phyloP scores from a whole-genome alignment of 1,140 invertebrate genomes.

The Holotrichia oblita region DNA sequence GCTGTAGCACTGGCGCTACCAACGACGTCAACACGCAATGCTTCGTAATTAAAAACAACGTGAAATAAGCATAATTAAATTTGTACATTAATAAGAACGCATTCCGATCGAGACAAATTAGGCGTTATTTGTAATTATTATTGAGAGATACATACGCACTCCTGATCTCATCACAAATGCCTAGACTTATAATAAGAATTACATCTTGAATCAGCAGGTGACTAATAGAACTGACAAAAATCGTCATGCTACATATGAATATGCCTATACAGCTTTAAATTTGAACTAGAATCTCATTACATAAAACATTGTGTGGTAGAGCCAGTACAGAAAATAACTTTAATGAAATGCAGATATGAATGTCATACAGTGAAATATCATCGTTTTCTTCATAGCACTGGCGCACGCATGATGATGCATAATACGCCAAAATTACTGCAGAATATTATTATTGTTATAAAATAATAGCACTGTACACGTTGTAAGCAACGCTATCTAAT shows the following conservation, averaged over 20 bases:
- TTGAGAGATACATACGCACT: neutral
- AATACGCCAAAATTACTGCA: too few relatives aligned
- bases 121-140: neutral
- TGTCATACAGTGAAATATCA: too few relatives aligned
- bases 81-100: neutral
- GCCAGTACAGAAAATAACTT: too few relatives aligned
- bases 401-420: too few relatives aligned
- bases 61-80: slow-evolving; percentile 6
- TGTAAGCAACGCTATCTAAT: too few relatives aligned
- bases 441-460: too few relatives aligned
- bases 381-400: too few relatives aligned
- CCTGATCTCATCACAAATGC: neutral
- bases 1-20: neutral
- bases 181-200: neutral
- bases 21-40: neutral
- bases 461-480: too few relatives aligned
- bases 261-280: too few relatives aligned
- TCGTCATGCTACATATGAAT: neutral
- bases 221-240: neutral
- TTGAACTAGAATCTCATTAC: too few relatives aligned
- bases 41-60: slow-evolving; percentile 1
- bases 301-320: too few relatives aligned
- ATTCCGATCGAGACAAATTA: slow-evolving; percentile 2
- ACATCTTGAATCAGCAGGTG: neutral
- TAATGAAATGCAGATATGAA: too few relatives aligned